Percentiles rank a stretch among this genome's conserved stretches.
Conservation (phyloP, 2,113 vertebrate species). For the Myanophis thanlyinensis region DNA sequence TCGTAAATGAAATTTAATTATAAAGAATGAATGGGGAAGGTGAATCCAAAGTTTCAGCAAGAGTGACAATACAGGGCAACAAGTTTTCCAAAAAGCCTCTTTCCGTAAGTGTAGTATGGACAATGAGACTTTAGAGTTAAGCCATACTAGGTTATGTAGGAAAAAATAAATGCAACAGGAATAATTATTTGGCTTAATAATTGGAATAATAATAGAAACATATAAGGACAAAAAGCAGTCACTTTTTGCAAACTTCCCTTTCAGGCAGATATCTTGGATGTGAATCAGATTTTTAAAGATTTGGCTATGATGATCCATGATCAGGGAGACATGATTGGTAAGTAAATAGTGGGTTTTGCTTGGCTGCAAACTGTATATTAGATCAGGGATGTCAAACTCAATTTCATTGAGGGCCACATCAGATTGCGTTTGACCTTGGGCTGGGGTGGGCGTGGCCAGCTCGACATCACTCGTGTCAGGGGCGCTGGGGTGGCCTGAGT, state of each 20-base stretch:
- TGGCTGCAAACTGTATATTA: neutral
- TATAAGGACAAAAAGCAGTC: neutral
- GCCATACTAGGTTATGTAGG: neutral
- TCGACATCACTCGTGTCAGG: too few relatives aligned
- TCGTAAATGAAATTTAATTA: neutral
- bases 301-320: constrained; percentile 98
- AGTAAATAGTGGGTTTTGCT: constrained; percentile 48
- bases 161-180: neutral
- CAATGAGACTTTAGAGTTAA: neutral
- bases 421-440: too few relatives aligned
- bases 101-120: neutral
- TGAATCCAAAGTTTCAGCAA: neutral
- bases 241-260: constrained; percentile 5
- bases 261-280: constrained; percentile 96
- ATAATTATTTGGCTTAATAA: neutral
- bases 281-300: constrained; percentile 99
- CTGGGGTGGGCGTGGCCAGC: too few relatives aligned
- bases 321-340: constrained; percentile 97
- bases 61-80: neutral
- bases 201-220: neutral
- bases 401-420: too few relatives aligned
- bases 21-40: neutral
- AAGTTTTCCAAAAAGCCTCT: neutral
- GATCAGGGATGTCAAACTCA: too few relatives aligned
- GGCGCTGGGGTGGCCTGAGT: too few relatives aligned